Evolutionary conservation across 1,140 invertebrate genomes (phyloP).

Genomic region (Drosophila jambulina): DNA sequence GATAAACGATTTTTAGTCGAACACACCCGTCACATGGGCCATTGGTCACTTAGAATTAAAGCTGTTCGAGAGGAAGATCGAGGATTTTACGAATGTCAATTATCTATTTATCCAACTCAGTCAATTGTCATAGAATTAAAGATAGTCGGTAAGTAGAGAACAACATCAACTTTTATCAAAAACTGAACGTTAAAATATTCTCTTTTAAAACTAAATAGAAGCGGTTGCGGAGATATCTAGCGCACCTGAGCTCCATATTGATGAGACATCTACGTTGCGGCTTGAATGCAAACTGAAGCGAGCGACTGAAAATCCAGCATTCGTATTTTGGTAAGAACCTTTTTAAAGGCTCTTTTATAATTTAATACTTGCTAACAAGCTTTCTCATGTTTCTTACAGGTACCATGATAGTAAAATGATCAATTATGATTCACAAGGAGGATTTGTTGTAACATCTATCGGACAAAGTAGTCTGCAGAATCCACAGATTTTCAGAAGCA

Average conservation of each 20-base stretch:
- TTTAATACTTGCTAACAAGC: neutral
- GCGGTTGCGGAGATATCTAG: constrained; percentile 91
- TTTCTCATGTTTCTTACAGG: constrained; percentile 42
- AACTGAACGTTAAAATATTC: neutral
- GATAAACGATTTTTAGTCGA: constrained; percentile 92
- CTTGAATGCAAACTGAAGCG: constrained; percentile 90
- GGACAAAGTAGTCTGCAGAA: constrained; percentile 33
- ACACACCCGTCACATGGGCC: constrained; percentile 90
- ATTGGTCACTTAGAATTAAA: constrained; percentile 91
- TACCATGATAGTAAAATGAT: constrained; percentile 91
- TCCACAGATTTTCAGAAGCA: constrained; percentile 26
- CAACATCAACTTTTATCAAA: neutral
- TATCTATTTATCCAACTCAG: constrained; percentile 91
- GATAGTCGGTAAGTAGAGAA: constrained; percentile 90
- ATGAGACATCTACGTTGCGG: constrained; percentile 90
- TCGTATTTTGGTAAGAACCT: constrained; percentile 89
- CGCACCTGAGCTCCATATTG: constrained; percentile 91
- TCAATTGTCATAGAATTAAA: constrained; percentile 91
- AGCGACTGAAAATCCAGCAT: constrained; percentile 91
- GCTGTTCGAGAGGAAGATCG: constrained; percentile 89
- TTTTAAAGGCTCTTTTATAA: neutral
- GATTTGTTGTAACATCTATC: constrained; percentile 84
- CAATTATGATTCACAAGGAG: constrained; percentile 88
- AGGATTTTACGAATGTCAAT: constrained; percentile 93
- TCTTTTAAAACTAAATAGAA: constrained; percentile 85